Percentiles rank a stretch among this genome's conserved stretches.
Evolutionary conservation across 2,888 invertebrate genomes (phyloP).

Genomic region (Magallana nippona): DNA sequence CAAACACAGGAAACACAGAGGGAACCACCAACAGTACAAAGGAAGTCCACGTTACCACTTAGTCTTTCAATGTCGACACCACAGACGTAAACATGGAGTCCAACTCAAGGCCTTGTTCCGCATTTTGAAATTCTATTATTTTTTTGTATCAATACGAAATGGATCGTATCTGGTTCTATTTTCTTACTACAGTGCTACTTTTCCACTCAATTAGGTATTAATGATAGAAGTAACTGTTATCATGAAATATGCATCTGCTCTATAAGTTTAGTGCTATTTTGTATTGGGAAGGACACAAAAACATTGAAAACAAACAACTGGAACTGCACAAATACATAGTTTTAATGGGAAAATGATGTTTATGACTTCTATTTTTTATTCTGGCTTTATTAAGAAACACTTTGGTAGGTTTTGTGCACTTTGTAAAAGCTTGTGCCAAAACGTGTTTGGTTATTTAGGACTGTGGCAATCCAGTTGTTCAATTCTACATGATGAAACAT

Average conservation of each 20-base stretch:
- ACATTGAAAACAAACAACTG: too few species aligned
- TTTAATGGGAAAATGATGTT: too few species aligned
- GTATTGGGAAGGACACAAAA: too few species aligned
- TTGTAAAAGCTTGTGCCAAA: constrained; percentile 16
- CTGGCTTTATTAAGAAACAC: neutral
- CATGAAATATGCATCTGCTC: too few species aligned
- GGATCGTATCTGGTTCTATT: neutral
- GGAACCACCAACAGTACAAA: neutral
- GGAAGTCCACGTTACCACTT: constrained; percentile 21
- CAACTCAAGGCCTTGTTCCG: constrained; percentile 16
- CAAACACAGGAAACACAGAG: constrained; percentile 27
- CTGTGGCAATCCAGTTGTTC: constrained; percentile 25
- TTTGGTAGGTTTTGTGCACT: neutral
- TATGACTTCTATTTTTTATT: neutral
- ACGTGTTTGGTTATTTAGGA: constrained; percentile 2
- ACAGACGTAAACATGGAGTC: constrained; percentile 7
- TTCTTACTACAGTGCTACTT: neutral
- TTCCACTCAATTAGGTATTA: neutral
- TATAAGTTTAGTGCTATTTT: too few species aligned
- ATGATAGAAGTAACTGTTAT: too few species aligned
- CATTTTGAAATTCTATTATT: constrained; percentile 12
- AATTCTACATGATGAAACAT: constrained; percentile 14
- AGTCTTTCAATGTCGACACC: constrained; percentile 23
- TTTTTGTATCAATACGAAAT: neutral
- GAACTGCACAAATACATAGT: too few species aligned